A percentile compares a stretch with the other conserved stretches of the same genome.
Evolutionary conservation across 2,888 invertebrate genomes (phyloP).

Genomic region (Meliscaeva auricollis): DNA sequence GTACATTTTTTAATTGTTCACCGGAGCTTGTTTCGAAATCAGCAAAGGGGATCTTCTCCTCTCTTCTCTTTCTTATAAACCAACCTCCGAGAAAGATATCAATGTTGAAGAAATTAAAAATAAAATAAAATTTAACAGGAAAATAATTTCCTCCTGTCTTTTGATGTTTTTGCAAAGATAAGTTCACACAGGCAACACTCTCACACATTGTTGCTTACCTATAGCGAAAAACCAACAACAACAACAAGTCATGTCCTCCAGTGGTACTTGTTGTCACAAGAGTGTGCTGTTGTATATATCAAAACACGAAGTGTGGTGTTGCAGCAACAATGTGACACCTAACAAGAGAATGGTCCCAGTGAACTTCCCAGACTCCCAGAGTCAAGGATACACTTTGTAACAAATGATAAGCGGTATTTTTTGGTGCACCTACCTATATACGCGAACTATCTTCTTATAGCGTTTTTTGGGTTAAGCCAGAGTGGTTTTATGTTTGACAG

Average conservation of each 20-base stretch:
- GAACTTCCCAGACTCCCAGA: neutral
- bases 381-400: slow-evolving; percentile 40
- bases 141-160: slow-evolving; percentile 20
- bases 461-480: neutral
- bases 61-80: neutral
- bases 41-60: neutral
- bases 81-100: slow-evolving; percentile 20
- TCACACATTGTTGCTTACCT: slow-evolving; percentile 14
- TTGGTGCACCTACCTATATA: neutral
- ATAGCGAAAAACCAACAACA: neutral
- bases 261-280: slow-evolving; percentile 12
- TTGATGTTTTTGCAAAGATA: slow-evolving; percentile 52
- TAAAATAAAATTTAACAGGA: neutral
- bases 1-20: slow-evolving; percentile 68
- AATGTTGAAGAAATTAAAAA: slow-evolving; percentile 3
- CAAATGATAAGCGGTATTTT: slow-evolving; percentile 35
- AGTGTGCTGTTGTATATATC: slow-evolving; percentile 41
- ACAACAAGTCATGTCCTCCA: neutral
- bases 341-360: slow-evolving; percentile 50
- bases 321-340: slow-evolving; percentile 59
- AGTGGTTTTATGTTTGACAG: slow-evolving; percentile 2
- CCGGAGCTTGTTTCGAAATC: slow-evolving; percentile 23
- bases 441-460: slow-evolving; percentile 21
- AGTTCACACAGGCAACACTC: slow-evolving; percentile 20
- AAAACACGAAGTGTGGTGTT: slow-evolving; percentile 47